Evolutionary conservation across 2,888 invertebrate species (phyloP).

Genomic region (Halocaridina rubra): DNA sequence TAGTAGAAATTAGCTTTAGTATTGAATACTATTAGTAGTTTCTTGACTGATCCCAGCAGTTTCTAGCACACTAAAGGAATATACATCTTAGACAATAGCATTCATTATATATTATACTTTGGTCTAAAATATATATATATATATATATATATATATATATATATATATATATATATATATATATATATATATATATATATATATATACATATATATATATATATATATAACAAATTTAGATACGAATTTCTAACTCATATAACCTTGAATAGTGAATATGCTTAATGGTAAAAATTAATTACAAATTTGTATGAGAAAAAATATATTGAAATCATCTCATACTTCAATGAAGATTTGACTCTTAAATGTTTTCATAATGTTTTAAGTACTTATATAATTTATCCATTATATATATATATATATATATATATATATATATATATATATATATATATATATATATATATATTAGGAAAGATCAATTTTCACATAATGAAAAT

Average conservation of each 20-base stretch:
- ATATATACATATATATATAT: not conserved
- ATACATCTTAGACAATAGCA: too few relatives aligned
- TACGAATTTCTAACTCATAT: not conserved
- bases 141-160: constrained; percentile 16
- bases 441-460: not conserved
- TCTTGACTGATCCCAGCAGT: too few relatives aligned
- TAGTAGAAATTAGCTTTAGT: too few relatives aligned
- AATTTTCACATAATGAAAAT: too few relatives aligned
- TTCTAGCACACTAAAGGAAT: too few relatives aligned
- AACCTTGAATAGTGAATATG: too few relatives aligned
- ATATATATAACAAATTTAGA: not conserved
- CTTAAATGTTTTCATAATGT: not conserved
- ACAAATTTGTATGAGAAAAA: too few relatives aligned
- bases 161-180: not conserved
- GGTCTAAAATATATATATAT: not conserved
- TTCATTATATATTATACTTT: not conserved
- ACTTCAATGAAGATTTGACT: not conserved
- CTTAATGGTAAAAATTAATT: too few relatives aligned
- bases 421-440: not conserved
- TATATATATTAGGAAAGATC: too few relatives aligned
- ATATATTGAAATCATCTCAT: not conserved
- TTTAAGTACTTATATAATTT: not conserved
- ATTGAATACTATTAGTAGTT: too few relatives aligned
- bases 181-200: not conserved
- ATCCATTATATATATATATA: not conserved